Evolutionary conservation across 2,888 invertebrate species (phyloP).

Genomic region (Petrophora chlorosata): DNA sequence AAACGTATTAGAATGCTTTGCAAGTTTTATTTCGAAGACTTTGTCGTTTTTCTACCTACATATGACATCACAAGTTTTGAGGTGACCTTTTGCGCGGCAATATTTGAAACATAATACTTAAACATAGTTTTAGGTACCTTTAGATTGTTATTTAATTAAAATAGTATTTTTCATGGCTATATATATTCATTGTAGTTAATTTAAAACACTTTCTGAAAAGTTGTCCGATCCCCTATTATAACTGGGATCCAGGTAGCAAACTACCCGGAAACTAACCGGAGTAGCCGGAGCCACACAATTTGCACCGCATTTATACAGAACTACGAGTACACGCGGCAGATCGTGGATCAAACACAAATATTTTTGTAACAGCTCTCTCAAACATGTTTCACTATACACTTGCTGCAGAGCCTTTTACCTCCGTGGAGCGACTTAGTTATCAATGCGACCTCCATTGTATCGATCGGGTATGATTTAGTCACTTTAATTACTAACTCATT

Average conservation of each 20-base stretch:
- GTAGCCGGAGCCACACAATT: not conserved
- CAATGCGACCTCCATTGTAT: slow-evolving; percentile 23
- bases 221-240: too few species aligned
- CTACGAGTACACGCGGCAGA: not conserved
- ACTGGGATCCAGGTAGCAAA: slow-evolving; percentile 8
- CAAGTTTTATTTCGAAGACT: too few species aligned
- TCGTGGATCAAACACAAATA: slow-evolving; percentile 22
- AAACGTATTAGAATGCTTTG: too few species aligned
- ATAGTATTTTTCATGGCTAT: too few species aligned
- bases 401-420: not conserved
- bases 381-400: slow-evolving; percentile 16
- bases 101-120: too few species aligned
- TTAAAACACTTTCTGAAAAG: too few species aligned
- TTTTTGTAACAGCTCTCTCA: slow-evolving; percentile 2
- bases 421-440: slow-evolving; percentile 18
- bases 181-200: too few species aligned
- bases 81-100: too few species aligned
- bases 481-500: slow-evolving; percentile 25
- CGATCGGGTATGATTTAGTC: slow-evolving; percentile 21
- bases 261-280: slow-evolving; percentile 11
- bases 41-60: too few species aligned
- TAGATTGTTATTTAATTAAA: too few species aligned
- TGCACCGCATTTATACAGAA: slow-evolving; percentile 6
- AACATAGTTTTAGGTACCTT: too few species aligned
- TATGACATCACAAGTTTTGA: too few species aligned